Percentiles rank a stretch among this genome's conserved stretches.
Evolutionary conservation across 1,140 invertebrate species (phyloP).

Genomic region (Bicyclus anynana): DNA sequence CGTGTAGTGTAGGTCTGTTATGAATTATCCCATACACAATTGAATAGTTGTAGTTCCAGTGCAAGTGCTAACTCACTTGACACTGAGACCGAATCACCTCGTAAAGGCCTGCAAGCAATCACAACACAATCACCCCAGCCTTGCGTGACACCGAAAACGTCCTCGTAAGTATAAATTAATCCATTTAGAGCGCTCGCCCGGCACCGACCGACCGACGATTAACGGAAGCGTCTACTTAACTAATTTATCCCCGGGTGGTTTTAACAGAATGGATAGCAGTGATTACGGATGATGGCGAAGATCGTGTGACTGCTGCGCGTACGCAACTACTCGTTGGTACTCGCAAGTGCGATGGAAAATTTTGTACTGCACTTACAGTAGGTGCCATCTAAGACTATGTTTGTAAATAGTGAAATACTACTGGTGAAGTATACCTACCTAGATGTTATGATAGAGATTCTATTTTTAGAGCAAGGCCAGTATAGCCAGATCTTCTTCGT

Average conservation of each 20-base stretch:
- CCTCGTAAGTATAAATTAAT: slow-evolving; percentile 77
- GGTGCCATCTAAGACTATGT: not conserved
- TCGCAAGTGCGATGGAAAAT: not conserved
- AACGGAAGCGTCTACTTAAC: slow-evolving; percentile 78
- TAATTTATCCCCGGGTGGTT: slow-evolving; percentile 77
- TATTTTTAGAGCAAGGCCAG: too few species aligned
- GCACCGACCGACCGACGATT: slow-evolving; percentile 73
- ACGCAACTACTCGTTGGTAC: slow-evolving; percentile 5
- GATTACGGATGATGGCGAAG: slow-evolving; percentile 65
- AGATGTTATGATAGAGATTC: too few species aligned
- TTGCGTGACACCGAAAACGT: slow-evolving; percentile 74
- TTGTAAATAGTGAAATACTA: too few species aligned
- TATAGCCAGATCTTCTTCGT: too few species aligned
- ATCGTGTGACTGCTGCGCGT: slow-evolving; percentile 47
- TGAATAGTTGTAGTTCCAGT: slow-evolving; percentile 12
- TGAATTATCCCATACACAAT: slow-evolving; percentile 4
- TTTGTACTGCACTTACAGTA: not conserved
- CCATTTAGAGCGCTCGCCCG: slow-evolving; percentile 71
- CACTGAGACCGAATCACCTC: slow-evolving; percentile 50
- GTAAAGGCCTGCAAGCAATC: slow-evolving; percentile 70
- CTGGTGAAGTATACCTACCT: too few species aligned
- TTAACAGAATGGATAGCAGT: slow-evolving; percentile 78
- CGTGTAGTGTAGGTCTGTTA: not conserved
- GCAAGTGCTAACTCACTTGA: not conserved
- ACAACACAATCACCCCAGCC: slow-evolving; percentile 74